Evolutionary conservation across 2,888 invertebrate species (phyloP).

Genomic region (Beris morrisii): DNA sequence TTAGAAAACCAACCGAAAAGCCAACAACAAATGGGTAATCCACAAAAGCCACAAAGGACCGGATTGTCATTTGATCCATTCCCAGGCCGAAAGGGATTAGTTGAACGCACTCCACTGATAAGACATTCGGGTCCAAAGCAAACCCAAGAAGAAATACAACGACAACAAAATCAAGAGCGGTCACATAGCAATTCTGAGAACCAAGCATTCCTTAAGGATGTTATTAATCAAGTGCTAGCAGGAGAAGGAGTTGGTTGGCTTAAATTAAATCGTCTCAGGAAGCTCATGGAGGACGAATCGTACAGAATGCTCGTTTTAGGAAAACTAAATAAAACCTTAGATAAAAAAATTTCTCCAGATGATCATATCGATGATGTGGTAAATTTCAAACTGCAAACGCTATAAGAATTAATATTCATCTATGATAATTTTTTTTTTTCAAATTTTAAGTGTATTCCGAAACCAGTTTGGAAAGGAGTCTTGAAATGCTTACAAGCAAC

Average conservation of each 20-base stretch:
- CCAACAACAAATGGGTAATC: constrained; percentile 47
- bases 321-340: constrained; percentile 91
- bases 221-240: constrained; percentile 58
- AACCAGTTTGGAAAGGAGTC: constrained; percentile 96
- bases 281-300: constrained; percentile 98
- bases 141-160: constrained; percentile 68
- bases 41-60: constrained; percentile 53
- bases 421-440: constrained; percentile 3
- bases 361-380: constrained; percentile 98
- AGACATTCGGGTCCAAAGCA: constrained; percentile 74
- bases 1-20: constrained; percentile 43
- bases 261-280: constrained; percentile 87
- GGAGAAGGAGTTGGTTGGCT: constrained; percentile 83
- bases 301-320: constrained; percentile 94
- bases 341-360: constrained; percentile 89
- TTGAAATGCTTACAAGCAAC: constrained; percentile 88
- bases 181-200: constrained; percentile 84
- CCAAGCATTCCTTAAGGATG: constrained; percentile 91
- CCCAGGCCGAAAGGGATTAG: constrained; percentile 79
- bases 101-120: constrained; percentile 87
- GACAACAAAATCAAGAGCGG: constrained; percentile 69
- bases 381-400: constrained; percentile 51
- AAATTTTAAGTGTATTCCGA: constrained; percentile 70
- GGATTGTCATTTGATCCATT: constrained; percentile 72
- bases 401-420: too few species aligned